Evolutionary conservation across 1,140 invertebrate genomes (phyloP), one percentile per base, ranked within the genome.

Genomic region (Thalassaphorura encarpata): DNA sequence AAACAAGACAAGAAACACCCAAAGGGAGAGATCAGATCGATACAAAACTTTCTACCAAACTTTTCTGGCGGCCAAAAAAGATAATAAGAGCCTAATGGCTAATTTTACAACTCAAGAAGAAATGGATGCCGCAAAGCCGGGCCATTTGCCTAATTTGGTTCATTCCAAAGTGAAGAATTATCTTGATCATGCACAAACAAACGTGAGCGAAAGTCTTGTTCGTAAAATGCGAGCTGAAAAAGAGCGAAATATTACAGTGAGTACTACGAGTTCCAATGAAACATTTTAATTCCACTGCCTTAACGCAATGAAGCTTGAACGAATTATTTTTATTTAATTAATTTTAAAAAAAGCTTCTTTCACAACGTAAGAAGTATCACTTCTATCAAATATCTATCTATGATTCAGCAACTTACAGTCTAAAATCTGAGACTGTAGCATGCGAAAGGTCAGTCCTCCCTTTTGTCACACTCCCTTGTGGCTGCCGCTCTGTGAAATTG

Each of bases 1-100:
- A 57, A 78, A 82, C 64, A 77, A 82, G 40, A 86, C 91, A 71
- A 78, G 83, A 60, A 77, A 81, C 24, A 78, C 83, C 50, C 88
- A 92, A 68, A 80, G 82, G 66, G 78, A 84, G 52, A 73, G 82
- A 13, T 68, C 67, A 1, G 54, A 63, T 16, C 64, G 67, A 26
- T 71, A 69, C 59, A 61, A 67, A 19, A 48, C 63, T 18, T 64
- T 36, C 48, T 47, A 47, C 26, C 48, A 51, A 39, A 51, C 31
- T 21, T 18, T 36, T 5, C 26, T 27, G 8, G 13, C 5, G 5
- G 33, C 15, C 4, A 51, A 51, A 21, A 29, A 29, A 11, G 13
- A 26, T 11, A 51, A 51, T 24, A 39, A 33, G 23, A 51, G 48
- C 21, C 5, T 27, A 19, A 36, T 36, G 33, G n/a, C 33, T 11